Evolutionary conservation across 2,888 invertebrate species (phyloP).

Genomic region (Rapana venosa): DNA sequence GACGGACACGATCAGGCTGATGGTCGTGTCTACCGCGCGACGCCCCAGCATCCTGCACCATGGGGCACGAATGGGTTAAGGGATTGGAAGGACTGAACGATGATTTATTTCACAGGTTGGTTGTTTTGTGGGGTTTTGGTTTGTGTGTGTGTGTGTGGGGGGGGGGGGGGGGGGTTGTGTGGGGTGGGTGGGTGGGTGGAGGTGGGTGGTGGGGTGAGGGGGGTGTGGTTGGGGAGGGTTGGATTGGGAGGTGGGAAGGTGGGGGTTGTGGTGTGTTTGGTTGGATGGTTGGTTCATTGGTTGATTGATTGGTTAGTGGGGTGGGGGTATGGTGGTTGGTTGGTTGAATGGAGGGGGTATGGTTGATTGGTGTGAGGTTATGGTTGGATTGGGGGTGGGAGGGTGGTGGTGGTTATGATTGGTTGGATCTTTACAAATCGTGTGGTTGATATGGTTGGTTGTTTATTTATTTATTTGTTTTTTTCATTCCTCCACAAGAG

Average conservation of each 20-base stretch:
- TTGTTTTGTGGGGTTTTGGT: not conserved
- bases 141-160: not conserved
- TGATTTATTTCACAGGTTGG: not conserved
- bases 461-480: not conserved
- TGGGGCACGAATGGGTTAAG: not conserved
- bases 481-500: not conserved
- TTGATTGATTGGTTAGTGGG: not conserved
- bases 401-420: too few relatives aligned
- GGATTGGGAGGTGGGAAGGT: not conserved
- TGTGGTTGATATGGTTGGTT: not conserved
- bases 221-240: not conserved
- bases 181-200: not conserved
- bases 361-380: too few relatives aligned
- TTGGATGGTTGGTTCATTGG: not conserved
- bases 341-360: too few relatives aligned
- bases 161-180: not conserved
- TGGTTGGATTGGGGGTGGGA: too few relatives aligned
- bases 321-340: too few relatives aligned
- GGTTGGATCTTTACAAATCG: too few relatives aligned
- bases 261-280: not conserved
- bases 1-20: conserved; percentile 37
- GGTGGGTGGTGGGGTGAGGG: too few relatives aligned
- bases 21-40: conserved; percentile 38
- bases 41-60: conserved; percentile 25
- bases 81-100: not conserved